Evolutionary conservation across 2,888 invertebrate species (phyloP).

Genomic region (Troides helena): DNA sequence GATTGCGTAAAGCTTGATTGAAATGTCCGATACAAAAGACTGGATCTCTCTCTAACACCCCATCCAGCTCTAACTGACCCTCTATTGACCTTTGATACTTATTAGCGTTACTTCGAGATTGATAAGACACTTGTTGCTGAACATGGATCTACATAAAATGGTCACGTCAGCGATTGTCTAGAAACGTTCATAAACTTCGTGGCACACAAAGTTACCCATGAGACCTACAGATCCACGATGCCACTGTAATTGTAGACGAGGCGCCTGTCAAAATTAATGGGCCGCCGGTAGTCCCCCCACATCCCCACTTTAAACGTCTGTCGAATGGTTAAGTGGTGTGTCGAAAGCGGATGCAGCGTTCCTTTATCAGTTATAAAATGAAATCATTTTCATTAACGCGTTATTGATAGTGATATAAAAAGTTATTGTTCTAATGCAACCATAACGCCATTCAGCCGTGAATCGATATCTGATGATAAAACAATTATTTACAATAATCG

Average conservation of each 20-base stretch:
- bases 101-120: constrained; percentile 14
- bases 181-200: constrained; percentile 36
- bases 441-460: too few species aligned
- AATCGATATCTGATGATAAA: too few species aligned
- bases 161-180: constrained; percentile 40
- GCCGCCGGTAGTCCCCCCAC: constrained; percentile 32
- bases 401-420: constrained; percentile 29
- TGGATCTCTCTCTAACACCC: constrained; percentile 23
- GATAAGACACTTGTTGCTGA: constrained; percentile 8
- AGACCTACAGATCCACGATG: constrained; percentile 15
- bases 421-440: too few species aligned
- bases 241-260: constrained; percentile 33
- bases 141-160: constrained; percentile 33
- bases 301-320: constrained; percentile 31
- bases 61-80: constrained; percentile 23
- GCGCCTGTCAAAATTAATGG: constrained; percentile 45
- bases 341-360: constrained; percentile 18
- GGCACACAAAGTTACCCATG: constrained; percentile 35
- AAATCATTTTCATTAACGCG: constrained; percentile 36
- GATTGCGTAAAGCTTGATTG: constrained; percentile 45
- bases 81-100: constrained; percentile 10
- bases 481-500: background rate
- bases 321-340: constrained; percentile 32
- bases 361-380: constrained; percentile 23
- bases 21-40: constrained; percentile 39